Evolutionary conservation across 2,888 invertebrate genomes (phyloP).

Genomic region (Caradrina clavipalpis): DNA sequence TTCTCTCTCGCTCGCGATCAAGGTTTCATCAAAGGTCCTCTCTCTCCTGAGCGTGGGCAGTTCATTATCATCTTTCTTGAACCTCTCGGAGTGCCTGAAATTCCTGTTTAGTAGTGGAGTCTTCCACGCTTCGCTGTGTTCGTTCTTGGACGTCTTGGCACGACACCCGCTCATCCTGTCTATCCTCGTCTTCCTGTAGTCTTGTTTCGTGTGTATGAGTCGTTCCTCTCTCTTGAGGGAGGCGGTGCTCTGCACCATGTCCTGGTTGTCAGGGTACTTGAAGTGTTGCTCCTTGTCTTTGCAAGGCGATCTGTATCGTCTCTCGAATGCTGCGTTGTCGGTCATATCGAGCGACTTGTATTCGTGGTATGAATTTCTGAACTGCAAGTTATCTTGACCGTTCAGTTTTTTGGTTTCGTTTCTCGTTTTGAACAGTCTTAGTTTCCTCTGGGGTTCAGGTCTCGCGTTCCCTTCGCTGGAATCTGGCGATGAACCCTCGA

Average conservation of each 20-base stretch:
- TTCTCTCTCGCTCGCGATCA: conserved; percentile 80
- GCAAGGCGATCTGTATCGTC: conserved; percentile 85
- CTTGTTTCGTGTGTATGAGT: conserved; percentile 88
- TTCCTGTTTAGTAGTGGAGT: conserved; percentile 86
- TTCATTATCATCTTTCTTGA: conserved; percentile 83
- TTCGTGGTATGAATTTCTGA: conserved; percentile 79
- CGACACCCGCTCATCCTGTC: conserved; percentile 88
- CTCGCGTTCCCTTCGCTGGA: conserved; percentile 89
- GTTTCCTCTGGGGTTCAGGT: conserved; percentile 89
- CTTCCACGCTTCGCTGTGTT: conserved; percentile 86
- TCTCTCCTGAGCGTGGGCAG: conserved; percentile 85
- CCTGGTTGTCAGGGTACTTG: conserved; percentile 84
- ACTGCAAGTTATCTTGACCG: conserved; percentile 80
- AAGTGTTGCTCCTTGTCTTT: conserved; percentile 86
- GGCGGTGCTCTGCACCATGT: conserved; percentile 84
- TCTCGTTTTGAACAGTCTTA: conserved; percentile 94
- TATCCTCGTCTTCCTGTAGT: conserved; percentile 86
- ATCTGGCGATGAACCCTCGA: conserved; percentile 91
- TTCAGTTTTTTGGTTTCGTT: conserved; percentile 92
- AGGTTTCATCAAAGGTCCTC: conserved; percentile 88
- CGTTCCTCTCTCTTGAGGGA: conserved; percentile 87
- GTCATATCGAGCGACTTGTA: conserved; percentile 83
- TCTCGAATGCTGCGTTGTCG: conserved; percentile 82
- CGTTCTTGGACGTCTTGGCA: conserved; percentile 87
- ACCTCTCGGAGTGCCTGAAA: conserved; percentile 88